phyloP scores from a whole-genome alignment of 2,888 invertebrate genomes.

The Drosophila emarginata region DNA sequence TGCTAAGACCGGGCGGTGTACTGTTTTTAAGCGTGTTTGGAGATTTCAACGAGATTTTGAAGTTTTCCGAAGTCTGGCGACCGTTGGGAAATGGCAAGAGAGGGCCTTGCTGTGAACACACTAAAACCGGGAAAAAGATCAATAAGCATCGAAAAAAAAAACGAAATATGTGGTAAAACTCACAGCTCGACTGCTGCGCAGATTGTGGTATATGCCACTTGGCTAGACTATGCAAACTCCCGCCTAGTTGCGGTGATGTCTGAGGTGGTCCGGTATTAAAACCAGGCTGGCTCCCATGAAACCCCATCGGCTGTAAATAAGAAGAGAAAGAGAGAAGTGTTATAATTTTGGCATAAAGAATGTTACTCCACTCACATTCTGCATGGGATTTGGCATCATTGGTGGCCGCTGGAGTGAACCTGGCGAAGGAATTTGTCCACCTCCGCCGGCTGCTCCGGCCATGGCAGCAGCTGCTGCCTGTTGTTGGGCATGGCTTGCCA shows the following conservation, averaged over 20 bases:
- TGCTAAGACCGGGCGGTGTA: conserved; percentile 74
- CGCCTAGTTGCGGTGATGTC: conserved; percentile 79
- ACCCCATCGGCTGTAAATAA: conserved; percentile 79
- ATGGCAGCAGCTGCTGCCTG: conserved; percentile 82
- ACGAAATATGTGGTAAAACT: conserved; percentile 33
- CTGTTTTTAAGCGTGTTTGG: conserved; percentile 82
- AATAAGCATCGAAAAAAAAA: background rate
- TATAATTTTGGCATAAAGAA: background rate
- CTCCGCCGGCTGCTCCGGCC: conserved; percentile 80
- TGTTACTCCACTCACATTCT: conserved; percentile 79
- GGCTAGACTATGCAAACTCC: conserved; percentile 81
- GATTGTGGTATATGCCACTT: conserved; percentile 89
- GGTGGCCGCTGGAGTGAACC: conserved; percentile 79
- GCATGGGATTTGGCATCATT: conserved; percentile 82
- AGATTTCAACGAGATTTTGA: conserved; percentile 83
- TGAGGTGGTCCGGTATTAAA: conserved; percentile 83
- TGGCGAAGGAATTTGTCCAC: conserved; percentile 79
- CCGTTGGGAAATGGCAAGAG: conserved; percentile 82
- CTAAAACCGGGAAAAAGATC: conserved; percentile 39
- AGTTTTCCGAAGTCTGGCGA: conserved; percentile 82
- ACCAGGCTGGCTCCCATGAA: conserved; percentile 83
- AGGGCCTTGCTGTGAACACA: conserved; percentile 81
- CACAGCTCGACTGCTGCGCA: conserved; percentile 83
- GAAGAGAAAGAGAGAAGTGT: background rate
- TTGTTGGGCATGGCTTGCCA: conserved; percentile 85